Evolutionary conservation across 2,888 invertebrate genomes (phyloP).

Genomic region (Crocallis elinguaria): DNA sequence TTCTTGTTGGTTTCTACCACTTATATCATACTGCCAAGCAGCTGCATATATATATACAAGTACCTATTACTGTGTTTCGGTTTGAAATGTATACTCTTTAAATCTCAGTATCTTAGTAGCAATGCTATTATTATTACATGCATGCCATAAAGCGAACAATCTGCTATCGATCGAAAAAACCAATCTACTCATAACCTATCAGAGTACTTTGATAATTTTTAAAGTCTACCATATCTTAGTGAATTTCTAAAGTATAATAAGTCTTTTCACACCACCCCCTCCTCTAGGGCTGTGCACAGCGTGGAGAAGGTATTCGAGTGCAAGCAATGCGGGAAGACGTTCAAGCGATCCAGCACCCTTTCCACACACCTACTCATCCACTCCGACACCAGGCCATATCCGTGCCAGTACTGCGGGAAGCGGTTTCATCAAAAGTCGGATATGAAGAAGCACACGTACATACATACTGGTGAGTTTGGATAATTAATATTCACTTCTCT

Average conservation of each 20-base stretch:
- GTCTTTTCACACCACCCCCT: slow-evolving; percentile 25
- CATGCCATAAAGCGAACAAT: too few relatives aligned
- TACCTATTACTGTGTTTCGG: too few relatives aligned
- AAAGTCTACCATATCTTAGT: neutral
- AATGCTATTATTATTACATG: too few relatives aligned
- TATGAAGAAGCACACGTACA: slow-evolving; percentile 99
- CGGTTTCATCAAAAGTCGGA: slow-evolving; percentile 99
- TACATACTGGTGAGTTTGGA: slow-evolving; percentile 91
- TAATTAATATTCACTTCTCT: too few relatives aligned
- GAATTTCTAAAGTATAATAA: neutral
- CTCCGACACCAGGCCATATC: slow-evolving; percentile 98
- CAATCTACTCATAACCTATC: too few relatives aligned
- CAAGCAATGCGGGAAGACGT: slow-evolving; percentile 98
- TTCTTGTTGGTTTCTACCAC: too few relatives aligned
- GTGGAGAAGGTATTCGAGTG: slow-evolving; percentile 97
- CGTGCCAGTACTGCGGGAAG: slow-evolving; percentile 99
- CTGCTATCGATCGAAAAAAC: too few relatives aligned
- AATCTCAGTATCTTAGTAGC: too few relatives aligned
- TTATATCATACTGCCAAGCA: too few relatives aligned
- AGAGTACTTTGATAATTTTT: too few relatives aligned
- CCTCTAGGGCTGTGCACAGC: slow-evolving; percentile 93
- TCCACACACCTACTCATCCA: slow-evolving; percentile 99
- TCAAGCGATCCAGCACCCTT: slow-evolving; percentile 97
- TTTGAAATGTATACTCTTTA: too few relatives aligned
- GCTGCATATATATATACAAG: too few relatives aligned